phyloP scores from a whole-genome alignment of 2,888 invertebrate genomes.

The Drymonia ruficornis region DNA sequence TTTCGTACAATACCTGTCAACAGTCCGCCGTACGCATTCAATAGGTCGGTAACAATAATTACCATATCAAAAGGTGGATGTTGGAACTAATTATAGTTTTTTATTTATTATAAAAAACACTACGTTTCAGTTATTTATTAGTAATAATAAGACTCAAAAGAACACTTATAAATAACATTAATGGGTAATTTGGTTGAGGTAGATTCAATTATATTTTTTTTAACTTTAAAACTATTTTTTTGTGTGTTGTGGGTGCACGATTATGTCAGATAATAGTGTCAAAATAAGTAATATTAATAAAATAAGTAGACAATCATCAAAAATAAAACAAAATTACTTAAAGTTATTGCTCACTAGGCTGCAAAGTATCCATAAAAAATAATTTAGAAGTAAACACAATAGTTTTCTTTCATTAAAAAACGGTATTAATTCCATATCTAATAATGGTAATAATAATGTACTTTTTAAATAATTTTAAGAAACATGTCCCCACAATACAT shows the following conservation, averaged over 20 bases:
- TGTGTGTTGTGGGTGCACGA: slow-evolving; percentile 45
- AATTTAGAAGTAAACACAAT: too few relatives aligned
- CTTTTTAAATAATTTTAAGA: not conserved
- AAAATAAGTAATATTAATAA: too few relatives aligned
- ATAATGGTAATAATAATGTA: too few relatives aligned
- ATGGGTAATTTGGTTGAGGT: slow-evolving; percentile 84
- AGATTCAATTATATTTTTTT: slow-evolving; percentile 73
- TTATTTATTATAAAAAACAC: slow-evolving; percentile 76
- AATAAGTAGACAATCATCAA: too few relatives aligned
- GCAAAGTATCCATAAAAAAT: too few relatives aligned
- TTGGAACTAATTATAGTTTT: slow-evolving; percentile 68
- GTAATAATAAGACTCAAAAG: slow-evolving; percentile 81
- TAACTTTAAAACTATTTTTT: slow-evolving; percentile 60
- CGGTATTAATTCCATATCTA: too few relatives aligned
- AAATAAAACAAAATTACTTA: too few relatives aligned
- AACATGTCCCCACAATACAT: slow-evolving; percentile 57
- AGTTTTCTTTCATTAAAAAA: too few relatives aligned
- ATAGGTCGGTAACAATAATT: slow-evolving; percentile 80
- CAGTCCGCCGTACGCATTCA: slow-evolving; percentile 71
- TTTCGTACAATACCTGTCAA: slow-evolving; percentile 73
- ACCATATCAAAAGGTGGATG: slow-evolving; percentile 81
- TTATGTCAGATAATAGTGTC: slow-evolving; percentile 1
- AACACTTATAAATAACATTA: slow-evolving; percentile 81
- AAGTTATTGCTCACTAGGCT: too few relatives aligned
- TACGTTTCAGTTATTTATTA: slow-evolving; percentile 75